phyloP scores from a whole-genome alignment of 2,888 invertebrate genomes.

The Mythimna ferrago region DNA sequence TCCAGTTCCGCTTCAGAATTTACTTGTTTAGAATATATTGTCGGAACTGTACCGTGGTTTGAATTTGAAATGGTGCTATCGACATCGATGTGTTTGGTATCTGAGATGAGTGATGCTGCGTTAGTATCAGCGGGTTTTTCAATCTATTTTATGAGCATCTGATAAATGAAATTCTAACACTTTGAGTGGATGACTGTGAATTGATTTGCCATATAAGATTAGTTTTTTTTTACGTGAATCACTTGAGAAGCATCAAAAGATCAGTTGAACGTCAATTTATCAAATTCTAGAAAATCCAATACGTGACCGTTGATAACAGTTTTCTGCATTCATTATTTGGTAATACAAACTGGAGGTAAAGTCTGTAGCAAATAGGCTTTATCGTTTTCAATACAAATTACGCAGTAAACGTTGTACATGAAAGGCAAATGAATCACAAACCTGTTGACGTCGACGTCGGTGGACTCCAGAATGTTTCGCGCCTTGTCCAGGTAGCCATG shows the following conservation, averaged over 20 bases:
- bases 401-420: slow-evolving; percentile 17
- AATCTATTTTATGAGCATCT: neutral
- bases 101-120: slow-evolving; percentile 18
- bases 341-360: neutral
- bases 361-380: neutral
- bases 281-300: slow-evolving; percentile 1
- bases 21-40: slow-evolving; percentile 33
- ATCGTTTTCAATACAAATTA: slow-evolving; percentile 13
- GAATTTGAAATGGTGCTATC: slow-evolving; percentile 14
- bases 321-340: neutral
- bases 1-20: slow-evolving; percentile 22
- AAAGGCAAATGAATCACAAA: slow-evolving; percentile 76
- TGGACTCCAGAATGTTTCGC: slow-evolving; percentile 96
- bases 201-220: slow-evolving; percentile 20
- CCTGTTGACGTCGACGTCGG: slow-evolving; percentile 98
- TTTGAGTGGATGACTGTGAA: slow-evolving; percentile 3
- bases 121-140: slow-evolving; percentile 18
- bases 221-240: neutral
- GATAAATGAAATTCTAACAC: neutral
- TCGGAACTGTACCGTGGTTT: neutral
- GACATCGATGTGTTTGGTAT: neutral
- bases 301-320: slow-evolving; percentile 10
- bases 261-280: slow-evolving; percentile 11
- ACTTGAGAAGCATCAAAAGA: neutral
- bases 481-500: slow-evolving; percentile 98